Percentiles rank a stretch among this genome's conserved stretches.
Evolutionary conservation across 1,140 invertebrate genomes (phyloP).

Genomic region (Myzus persicae): DNA sequence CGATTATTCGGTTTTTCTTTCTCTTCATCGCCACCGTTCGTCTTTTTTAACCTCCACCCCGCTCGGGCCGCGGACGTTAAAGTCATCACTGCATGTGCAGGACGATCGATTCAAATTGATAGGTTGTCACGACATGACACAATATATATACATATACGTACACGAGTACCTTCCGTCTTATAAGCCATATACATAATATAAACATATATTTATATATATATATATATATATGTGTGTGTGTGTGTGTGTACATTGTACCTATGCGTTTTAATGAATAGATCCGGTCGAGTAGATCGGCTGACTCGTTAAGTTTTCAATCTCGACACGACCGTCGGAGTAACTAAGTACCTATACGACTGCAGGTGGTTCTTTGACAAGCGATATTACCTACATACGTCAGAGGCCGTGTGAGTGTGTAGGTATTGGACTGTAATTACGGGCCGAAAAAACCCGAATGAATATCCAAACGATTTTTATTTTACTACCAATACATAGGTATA

Average conservation of each 20-base stretch:
- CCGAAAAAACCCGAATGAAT: background rate
- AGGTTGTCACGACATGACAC: conserved; percentile 19
- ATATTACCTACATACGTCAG: background rate
- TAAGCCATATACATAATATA: no score
- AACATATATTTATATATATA: no score
- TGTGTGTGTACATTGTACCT: no score
- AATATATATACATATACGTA: background rate
- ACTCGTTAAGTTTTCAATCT: conserved; percentile 34
- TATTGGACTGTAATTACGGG: background rate
- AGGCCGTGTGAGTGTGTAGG: no score
- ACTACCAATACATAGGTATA: background rate
- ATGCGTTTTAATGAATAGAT: conserved; percentile 25
- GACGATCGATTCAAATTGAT: conserved; percentile 30
- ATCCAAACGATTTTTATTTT: background rate
- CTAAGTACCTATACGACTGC: background rate
- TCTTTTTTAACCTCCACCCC: background rate
- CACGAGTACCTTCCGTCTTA: background rate
- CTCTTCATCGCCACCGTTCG: background rate
- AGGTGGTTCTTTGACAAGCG: background rate
- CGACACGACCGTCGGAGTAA: background rate
- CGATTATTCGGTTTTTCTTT: background rate
- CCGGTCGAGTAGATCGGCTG: background rate
- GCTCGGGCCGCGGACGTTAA: background rate
- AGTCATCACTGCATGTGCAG: background rate
- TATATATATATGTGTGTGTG: background rate